These are phyloP conservation scores for Psilanteris sp. DNA, from an alignment of 1,140 invertebrate species.

Conservation along the genomic window DNA sequence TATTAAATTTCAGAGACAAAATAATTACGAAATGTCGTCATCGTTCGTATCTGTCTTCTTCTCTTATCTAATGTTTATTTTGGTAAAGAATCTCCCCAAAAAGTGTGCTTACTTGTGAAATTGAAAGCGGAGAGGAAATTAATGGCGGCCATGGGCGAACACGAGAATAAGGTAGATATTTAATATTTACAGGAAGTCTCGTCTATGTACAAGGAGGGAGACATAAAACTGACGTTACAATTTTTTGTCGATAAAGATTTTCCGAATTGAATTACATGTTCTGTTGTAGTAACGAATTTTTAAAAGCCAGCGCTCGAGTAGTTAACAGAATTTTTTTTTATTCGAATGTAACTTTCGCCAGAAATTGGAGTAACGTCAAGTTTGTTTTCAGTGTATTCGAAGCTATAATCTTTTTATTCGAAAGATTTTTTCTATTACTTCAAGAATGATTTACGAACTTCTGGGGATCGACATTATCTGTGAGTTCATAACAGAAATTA, in stretches of 20 bases:
- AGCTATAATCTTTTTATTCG: too few relatives aligned
- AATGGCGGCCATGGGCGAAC: slow-evolving; percentile 39
- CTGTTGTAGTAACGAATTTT: too few relatives aligned
- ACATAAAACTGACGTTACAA: slow-evolving; percentile 9
- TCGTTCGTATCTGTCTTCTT: slow-evolving; percentile 14
- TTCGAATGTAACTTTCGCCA: too few relatives aligned
- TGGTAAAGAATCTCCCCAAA: slow-evolving; percentile 17
- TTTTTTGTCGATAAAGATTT: too few relatives aligned
- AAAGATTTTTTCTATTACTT: background rate
- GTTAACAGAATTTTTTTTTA: slow-evolving; percentile 18
- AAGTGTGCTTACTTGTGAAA: slow-evolving; percentile 38
- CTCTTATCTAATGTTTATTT: slow-evolving; percentile 43
- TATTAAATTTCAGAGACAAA: slow-evolving; percentile 9
- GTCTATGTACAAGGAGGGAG: slow-evolving; percentile 24
- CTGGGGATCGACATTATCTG: slow-evolving; percentile 18
- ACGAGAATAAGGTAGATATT: slow-evolving; percentile 16
- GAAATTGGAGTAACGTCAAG: too few relatives aligned
- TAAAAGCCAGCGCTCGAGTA: too few relatives aligned
- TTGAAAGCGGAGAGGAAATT: slow-evolving; percentile 43
- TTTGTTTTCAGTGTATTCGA: too few relatives aligned
- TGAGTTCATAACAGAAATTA: slow-evolving; percentile 34
- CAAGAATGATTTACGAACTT: slow-evolving; percentile 23
- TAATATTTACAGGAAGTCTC: slow-evolving; percentile 38
- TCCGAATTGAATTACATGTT: too few relatives aligned
- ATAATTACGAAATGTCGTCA: slow-evolving; percentile 20